phyloP scores from a whole-genome alignment of 2,888 invertebrate species.

The Seladonia tumulorum region DNA sequence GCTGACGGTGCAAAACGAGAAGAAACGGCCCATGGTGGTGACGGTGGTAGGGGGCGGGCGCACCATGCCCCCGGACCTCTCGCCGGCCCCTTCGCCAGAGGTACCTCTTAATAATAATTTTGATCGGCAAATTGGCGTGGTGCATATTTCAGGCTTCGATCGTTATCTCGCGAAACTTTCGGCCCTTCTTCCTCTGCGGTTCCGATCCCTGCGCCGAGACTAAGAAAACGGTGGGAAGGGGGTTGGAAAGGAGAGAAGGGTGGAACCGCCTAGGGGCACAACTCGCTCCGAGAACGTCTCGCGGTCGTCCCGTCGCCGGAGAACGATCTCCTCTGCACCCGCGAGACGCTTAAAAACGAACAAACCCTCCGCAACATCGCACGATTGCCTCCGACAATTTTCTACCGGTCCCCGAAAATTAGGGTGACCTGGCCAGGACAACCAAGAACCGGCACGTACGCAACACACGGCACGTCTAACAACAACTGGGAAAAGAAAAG shows the following conservation, averaged over 20 bases:
- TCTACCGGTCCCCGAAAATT: background rate
- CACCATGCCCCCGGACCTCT: constrained; percentile 29
- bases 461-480: background rate
- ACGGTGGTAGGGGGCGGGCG: constrained; percentile 44
- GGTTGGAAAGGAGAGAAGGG: constrained; percentile 27
- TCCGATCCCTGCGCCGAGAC: constrained; percentile 56
- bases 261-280: constrained; percentile 54
- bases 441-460: background rate
- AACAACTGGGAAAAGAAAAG: background rate
- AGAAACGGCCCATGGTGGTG: constrained; percentile 45
- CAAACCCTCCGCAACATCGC: background rate
- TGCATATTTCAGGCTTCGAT: constrained; percentile 82
- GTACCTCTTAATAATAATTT: constrained; percentile 84
- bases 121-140: constrained; percentile 83
- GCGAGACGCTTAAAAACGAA: constrained; percentile 3
- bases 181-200: constrained; percentile 70
- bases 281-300: constrained; percentile 49
- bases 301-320: constrained; percentile 23
- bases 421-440: background rate
- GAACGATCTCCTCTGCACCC: background rate
- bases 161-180: constrained; percentile 82
- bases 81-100: constrained; percentile 63
- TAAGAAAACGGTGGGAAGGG: constrained; percentile 6
- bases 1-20: constrained; percentile 63
- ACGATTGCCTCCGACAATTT: constrained; percentile 4